Base-by-base conservation (phyloP, 2,113 vertebrate species). In the Nyctibius bracteatus region DNA sequence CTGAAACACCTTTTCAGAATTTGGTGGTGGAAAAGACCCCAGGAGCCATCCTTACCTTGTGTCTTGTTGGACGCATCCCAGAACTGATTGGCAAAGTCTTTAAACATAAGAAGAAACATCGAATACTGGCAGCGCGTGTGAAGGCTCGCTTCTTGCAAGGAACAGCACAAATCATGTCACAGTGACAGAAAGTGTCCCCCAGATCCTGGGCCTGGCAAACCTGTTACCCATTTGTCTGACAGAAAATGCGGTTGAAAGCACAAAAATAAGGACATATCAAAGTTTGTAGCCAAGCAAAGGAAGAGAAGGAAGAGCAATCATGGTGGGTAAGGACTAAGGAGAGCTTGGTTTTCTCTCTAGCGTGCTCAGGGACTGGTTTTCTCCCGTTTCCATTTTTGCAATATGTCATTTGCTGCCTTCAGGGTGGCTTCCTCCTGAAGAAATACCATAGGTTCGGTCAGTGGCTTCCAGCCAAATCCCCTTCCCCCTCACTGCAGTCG, bases 341-440 rank as follows among this genome's bases (percentile, higher is more conserved):
- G 10, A 61, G 20, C 10, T 52, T 44, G 61, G 49, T 22, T 79
- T 5, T 28, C 35, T 24, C 51, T 35, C 6, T 31, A 15, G 23
- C n/a, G 91, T 25, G 43, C 63, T 97, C 61, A 92, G 25, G 30
- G 51, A 74, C 80, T 39, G 12, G 8, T 54, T 91, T 91, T 98
- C 84, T 74, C 88, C 81, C 2, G 63, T 58, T 96, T 98, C 99
- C 99, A 99, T 62, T 98, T 97, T 79, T 94, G 98, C 84, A 99
- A 27, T 83, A 99, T 99, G 37, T 98, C 86, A 19, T 97, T 98
- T 71, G 99, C 99, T 71, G 99, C 98, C n/a, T 98, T 97, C 86
- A 99, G 96, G 0, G 99, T 99, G 11, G 98, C 94, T 46, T 99
- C 98, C 86, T 99, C 98, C 99, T 99, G 96, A 96, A 85, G 10